phyloP scores from a whole-genome alignment of 2,888 invertebrate genomes.

The Chrysina gloriosa region DNA sequence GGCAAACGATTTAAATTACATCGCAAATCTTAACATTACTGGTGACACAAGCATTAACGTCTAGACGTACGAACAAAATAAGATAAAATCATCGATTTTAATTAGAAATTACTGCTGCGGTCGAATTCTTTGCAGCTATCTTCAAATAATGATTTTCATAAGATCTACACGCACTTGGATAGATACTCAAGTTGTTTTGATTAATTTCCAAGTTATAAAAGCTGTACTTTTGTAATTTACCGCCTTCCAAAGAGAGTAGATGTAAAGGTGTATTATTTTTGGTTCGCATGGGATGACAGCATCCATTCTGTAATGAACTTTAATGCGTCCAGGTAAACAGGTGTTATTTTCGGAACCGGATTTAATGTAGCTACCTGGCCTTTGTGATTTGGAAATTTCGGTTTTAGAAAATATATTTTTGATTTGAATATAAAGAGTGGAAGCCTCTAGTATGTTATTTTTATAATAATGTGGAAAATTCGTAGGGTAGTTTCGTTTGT shows the following conservation, averaged over 20 bases:
- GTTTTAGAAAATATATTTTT: background rate
- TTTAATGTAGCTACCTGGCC: slow-evolving; percentile 15
- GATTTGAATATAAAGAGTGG: background rate
- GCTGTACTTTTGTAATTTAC: slow-evolving; percentile 15
- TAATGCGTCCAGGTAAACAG: slow-evolving; percentile 42
- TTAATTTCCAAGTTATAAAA: slow-evolving; percentile 13
- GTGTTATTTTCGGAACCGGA: slow-evolving; percentile 32
- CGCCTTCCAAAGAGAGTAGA: background rate
- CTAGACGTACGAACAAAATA: slow-evolving; percentile 4
- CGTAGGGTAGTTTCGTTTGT: background rate
- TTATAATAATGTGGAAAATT: background rate
- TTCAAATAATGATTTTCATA: background rate
- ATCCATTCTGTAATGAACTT: slow-evolving; percentile 27
- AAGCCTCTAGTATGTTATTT: background rate
- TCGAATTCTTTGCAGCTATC: background rate
- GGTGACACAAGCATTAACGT: background rate
- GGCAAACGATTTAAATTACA: slow-evolving; percentile 11
- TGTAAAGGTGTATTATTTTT: slow-evolving; percentile 7
- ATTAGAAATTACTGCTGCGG: slow-evolving; percentile 17
- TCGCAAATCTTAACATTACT: background rate
- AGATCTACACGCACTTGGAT: background rate
- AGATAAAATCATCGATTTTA: slow-evolving; percentile 26
- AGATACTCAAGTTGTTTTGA: background rate
- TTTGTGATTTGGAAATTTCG: slow-evolving; percentile 22
- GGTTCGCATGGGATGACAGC: slow-evolving; percentile 21